These are phyloP conservation scores for Watsonalla binaria DNA, from an alignment of 2,888 invertebrate species.

Conservation along the genomic window DNA sequence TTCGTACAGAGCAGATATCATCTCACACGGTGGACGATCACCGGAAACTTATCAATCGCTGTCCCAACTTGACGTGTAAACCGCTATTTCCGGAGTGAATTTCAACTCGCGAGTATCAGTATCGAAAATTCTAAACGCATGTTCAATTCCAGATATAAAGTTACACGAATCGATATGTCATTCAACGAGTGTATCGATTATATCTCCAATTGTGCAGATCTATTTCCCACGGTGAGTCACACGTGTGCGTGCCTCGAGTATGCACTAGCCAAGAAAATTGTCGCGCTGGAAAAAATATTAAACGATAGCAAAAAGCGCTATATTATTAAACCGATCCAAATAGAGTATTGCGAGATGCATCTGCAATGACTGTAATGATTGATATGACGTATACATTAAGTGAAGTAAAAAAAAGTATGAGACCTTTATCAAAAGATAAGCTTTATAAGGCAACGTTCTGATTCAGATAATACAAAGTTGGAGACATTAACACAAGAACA, in stretches of 20 bases:
- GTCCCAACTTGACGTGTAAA: slow-evolving; percentile 39
- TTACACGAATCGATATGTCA: slow-evolving; percentile 47
- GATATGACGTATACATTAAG: not conserved
- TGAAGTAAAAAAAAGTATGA: not conserved
- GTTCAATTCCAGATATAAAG: slow-evolving; percentile 37
- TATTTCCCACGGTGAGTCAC: slow-evolving; percentile 43
- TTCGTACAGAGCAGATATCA: slow-evolving; percentile 24
- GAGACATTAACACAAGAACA: not conserved
- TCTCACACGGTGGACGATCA: slow-evolving; percentile 17
- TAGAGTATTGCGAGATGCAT: not conserved
- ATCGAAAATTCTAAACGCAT: slow-evolving; percentile 28
- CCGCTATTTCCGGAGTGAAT: slow-evolving; percentile 38
- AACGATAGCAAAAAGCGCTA: not conserved
- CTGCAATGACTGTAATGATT: not conserved
- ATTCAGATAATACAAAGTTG: not conserved
- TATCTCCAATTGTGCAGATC: slow-evolving; percentile 36
- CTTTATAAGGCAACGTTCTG: not conserved
- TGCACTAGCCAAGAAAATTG: not conserved
- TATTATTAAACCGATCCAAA: not conserved
- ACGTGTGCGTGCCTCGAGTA: not conserved
- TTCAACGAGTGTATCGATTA: slow-evolving; percentile 39
- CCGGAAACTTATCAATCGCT: slow-evolving; percentile 46
- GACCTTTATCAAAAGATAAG: not conserved
- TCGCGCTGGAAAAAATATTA: not conserved
- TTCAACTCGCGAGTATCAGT: slow-evolving; percentile 25